A percentile compares a stretch with the other conserved stretches of the same genome.
These are phyloP conservation scores for Eupelmus urozonus DNA, from an alignment of 2,888 invertebrate species.

Conservation along the genomic window DNA sequence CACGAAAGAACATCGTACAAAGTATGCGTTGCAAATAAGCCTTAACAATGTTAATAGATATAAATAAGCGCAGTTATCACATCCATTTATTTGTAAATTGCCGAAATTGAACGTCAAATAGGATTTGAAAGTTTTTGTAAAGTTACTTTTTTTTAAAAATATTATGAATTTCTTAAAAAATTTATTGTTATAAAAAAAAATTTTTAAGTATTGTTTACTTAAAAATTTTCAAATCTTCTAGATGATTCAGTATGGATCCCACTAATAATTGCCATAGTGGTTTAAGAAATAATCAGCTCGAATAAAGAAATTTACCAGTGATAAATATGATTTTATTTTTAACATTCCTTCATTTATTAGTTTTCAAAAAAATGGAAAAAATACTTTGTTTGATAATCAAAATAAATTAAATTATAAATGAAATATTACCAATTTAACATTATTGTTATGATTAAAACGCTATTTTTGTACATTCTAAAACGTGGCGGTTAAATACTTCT, in stretches of 20 bases:
- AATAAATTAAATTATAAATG: too few relatives aligned
- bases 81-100: constrained; percentile 64
- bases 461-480: not conserved
- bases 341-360: constrained; percentile 38
- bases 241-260: constrained; percentile 64
- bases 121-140: constrained; percentile 57
- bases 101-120: constrained; percentile 47
- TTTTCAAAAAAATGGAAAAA: constrained; percentile 11
- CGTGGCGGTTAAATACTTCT: not conserved
- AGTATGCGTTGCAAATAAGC: constrained; percentile 66
- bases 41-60: constrained; percentile 71
- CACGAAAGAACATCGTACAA: constrained; percentile 60
- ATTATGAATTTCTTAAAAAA: too few relatives aligned
- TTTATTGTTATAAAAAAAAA: not conserved
- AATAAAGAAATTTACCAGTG: constrained; percentile 55
- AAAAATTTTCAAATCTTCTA: constrained; percentile 58
- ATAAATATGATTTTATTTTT: constrained; percentile 5
- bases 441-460: not conserved
- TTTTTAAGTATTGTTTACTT: constrained; percentile 7
- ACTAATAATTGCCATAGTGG: constrained; percentile 71
- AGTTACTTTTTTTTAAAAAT: constrained; percentile 39
- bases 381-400: not conserved
- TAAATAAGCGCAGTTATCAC: constrained; percentile 72
- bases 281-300: constrained; percentile 64
- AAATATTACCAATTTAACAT: too few relatives aligned